Base-by-base conservation (phyloP, 2,888 invertebrate genomes). In the Capitulum mitella region DNA sequence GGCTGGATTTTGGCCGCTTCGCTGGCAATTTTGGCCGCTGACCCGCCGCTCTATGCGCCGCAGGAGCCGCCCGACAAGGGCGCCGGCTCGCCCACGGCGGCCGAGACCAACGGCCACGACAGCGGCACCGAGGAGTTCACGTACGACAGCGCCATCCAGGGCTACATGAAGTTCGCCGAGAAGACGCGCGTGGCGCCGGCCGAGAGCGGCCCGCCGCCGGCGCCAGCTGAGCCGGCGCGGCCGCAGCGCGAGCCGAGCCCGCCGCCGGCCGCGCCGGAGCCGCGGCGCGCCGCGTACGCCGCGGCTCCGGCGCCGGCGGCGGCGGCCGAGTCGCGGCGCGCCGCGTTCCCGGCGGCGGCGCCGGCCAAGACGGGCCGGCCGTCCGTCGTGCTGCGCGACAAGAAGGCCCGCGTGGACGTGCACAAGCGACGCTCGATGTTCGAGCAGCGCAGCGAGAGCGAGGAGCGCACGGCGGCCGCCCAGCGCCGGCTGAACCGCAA, bases 71-170 rank as follows among this genome's bases (percentile, higher is more conserved):
- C 29, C 29, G 70, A 70, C 26, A 70, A 70, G 40, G 26, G 46
- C 43, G 43, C 76, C 29, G 46, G 26, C 51, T 54, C 77, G 16
- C 77, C 77, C 37, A 46, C 64, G 10, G 16, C 54, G 26, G 75
- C 43, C 8, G 78, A 78, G 46, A 32, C 78, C 6, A 78, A 78
- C 64, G 70, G 48, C 6, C 64, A 77, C 37, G 77, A 78, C 77
- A 80, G 78, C 58, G 79, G 79, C 61, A 77, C 77, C 26, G 90
- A 92, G 83, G 93, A 93, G 85, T 94, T 93, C 86, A 93, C 93
- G 0, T 94, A 93, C 85, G 94, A 94, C 86, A 91, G 93, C 83
- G 93, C 94, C 83, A 94, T 94, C 83, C 92, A 94, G 84, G 92
- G 92, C 83, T 94, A 94, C 86, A 92, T 93, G 83, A 92, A 92